These are phyloP conservation scores for Tipula vernalis DNA, from an alignment of 2,888 invertebrate genomes.

Conservation along the genomic window DNA sequence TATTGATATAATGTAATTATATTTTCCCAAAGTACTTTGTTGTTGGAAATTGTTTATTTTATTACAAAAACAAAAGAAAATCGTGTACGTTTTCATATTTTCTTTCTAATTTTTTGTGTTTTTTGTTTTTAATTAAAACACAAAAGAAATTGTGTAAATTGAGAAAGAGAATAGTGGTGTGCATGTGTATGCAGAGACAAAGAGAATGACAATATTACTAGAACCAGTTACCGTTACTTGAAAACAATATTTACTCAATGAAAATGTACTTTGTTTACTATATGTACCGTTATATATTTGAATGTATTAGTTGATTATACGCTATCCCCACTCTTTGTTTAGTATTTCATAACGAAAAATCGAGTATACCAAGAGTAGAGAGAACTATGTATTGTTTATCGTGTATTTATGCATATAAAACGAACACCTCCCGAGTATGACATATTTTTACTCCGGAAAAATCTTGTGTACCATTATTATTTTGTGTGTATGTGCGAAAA, in stretches of 20 bases:
- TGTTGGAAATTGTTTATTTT: neutral
- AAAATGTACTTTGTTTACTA: neutral
- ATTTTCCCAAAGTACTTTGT: neutral
- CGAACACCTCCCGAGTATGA: neutral
- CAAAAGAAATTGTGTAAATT: neutral
- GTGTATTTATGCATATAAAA: neutral
- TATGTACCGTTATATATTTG: neutral
- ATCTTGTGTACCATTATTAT: neutral
- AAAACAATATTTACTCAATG: neutral
- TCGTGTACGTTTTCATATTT: neutral
- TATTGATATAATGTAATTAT: neutral
- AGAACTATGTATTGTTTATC: neutral
- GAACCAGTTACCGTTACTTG: neutral
- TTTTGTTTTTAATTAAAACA: neutral
- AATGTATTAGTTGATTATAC: neutral
- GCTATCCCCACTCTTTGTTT: neutral
- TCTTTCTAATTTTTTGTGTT: neutral
- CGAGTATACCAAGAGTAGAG: neutral
- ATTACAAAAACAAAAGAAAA: neutral
- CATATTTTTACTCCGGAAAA: neutral
- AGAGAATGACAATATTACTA: neutral
- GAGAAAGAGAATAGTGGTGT: neutral
- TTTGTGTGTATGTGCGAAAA: neutral
- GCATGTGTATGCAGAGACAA: neutral
- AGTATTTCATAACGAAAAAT: neutral